Evolutionary conservation across 2,888 invertebrate species (phyloP).

Genomic region (Phlogophora meticulosa): DNA sequence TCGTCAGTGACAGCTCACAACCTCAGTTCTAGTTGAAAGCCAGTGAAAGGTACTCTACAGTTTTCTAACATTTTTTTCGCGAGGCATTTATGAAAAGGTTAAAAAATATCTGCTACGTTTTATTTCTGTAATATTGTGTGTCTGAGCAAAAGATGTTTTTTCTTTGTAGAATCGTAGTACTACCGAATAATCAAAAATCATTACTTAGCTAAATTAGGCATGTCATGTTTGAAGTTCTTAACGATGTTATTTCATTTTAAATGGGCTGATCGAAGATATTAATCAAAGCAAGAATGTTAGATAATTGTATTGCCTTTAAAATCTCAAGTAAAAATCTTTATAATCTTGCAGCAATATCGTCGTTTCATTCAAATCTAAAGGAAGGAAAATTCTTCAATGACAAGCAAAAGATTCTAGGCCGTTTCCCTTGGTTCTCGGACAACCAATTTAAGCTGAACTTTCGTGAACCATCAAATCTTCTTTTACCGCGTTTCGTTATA

Average conservation of each 20-base stretch:
- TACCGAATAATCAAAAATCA: too few relatives aligned
- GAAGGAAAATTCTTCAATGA: slow-evolving; percentile 79
- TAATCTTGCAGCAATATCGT: slow-evolving; percentile 27
- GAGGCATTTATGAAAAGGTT: too few relatives aligned
- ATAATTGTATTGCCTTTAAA: background rate
- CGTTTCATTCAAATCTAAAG: slow-evolving; percentile 60
- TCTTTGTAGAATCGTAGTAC: too few relatives aligned
- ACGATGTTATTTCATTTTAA: too few relatives aligned
- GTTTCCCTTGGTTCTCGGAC: slow-evolving; percentile 79
- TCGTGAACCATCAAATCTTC: slow-evolving; percentile 28
- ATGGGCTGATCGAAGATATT: background rate
- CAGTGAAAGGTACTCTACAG: too few relatives aligned
- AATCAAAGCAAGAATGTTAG: background rate
- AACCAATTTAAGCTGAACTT: slow-evolving; percentile 66
- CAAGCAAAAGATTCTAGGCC: slow-evolving; percentile 75
- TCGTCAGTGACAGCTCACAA: too few relatives aligned
- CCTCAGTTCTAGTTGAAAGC: too few relatives aligned
- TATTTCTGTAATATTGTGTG: too few relatives aligned
- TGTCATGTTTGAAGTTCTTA: background rate
- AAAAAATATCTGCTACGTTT: background rate
- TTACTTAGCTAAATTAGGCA: too few relatives aligned
- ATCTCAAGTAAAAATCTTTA: background rate
- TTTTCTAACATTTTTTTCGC: too few relatives aligned
- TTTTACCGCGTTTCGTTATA: slow-evolving; percentile 15
- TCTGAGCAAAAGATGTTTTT: too few relatives aligned